Evolutionary conservation across 2,888 invertebrate species (phyloP), one percentile per base, ranked within the genome.

Genomic region (Parnassius mnemosyne): DNA sequence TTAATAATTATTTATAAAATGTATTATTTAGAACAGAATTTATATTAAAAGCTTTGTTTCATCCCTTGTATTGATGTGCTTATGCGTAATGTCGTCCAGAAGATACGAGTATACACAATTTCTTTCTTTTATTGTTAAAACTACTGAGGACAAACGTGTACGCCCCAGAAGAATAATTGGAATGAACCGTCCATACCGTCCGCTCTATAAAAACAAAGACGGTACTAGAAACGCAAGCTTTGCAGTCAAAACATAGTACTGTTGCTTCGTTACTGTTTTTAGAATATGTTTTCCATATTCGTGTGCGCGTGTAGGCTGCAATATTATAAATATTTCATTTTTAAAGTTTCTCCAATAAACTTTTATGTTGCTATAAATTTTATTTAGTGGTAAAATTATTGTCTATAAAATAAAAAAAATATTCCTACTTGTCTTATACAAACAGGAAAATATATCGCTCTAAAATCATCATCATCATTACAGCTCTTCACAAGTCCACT

Each of bases 171-270:
- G 63, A 66, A 68, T 68, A 69, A 71, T 68, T 71, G 70, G 65
- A 67, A 68, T 68, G 67, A 68, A 67, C 68, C 63, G 63, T 66
- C 67, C 68, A 66, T 65, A 60, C 66, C 68, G 65, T 66, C 67
- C 67, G 61, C 66, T 61, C 56, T 59, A 66, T 67, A 61, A 63
- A 62, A 68, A 71, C 70, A 71, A 70, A 71, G 70, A 66, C 66
- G 58, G 13, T 56, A 57, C 66, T 66, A 67, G 66, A 68, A 66
- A 64, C 65, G 66, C 65, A 62, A 66, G 65, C 63, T 61, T 60
- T 65, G 61, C 58, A 67, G 66, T 69, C 67, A 66, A 66, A 68
- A 66, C 60, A 25, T 53, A 51, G 50, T 58, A 53, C 58, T 54
- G 61, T 63, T 57, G 64, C 64, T 64, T 68, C 55, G 67, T 68